Evolutionary conservation across 2,888 invertebrate species (phyloP).

Genomic region (Drosophila limbata): DNA sequence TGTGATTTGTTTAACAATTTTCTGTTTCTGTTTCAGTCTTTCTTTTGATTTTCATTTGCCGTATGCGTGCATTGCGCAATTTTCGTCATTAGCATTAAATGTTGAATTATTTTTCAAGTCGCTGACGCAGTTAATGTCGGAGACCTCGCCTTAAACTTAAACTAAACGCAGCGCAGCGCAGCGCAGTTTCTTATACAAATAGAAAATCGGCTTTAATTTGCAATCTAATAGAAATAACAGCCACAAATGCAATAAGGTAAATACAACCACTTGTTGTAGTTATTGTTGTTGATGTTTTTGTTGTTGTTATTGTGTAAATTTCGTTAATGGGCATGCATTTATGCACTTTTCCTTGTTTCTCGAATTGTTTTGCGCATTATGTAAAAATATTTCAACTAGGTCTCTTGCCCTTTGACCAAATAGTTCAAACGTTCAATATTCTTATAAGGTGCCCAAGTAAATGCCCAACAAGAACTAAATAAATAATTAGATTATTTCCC

Average conservation of each 20-base stretch:
- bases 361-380: constrained; percentile 45
- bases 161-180: constrained; percentile 15
- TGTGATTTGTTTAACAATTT: constrained; percentile 72
- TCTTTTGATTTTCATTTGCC: constrained; percentile 12
- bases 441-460: background rate
- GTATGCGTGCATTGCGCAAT: constrained; percentile 75
- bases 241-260: constrained; percentile 55
- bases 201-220: constrained; percentile 75
- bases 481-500: constrained; percentile 1
- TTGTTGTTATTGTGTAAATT: constrained; percentile 51
- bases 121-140: constrained; percentile 79
- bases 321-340: constrained; percentile 72
- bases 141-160: constrained; percentile 47
- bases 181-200: constrained; percentile 69
- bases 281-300: constrained; percentile 15
- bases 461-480: constrained; percentile 5
- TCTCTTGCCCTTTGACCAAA: constrained; percentile 9
- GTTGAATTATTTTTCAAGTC: constrained; percentile 83
- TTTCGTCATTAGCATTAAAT: constrained; percentile 83
- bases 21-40: constrained; percentile 22
- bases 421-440: background rate
- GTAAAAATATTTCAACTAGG: constrained; percentile 46
- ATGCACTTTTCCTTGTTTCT: constrained; percentile 56
- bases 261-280: constrained; percentile 22
- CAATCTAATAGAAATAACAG: constrained; percentile 78